Conservation (phyloP, 2,888 invertebrate species). For the Elgonia sp. region DNA sequence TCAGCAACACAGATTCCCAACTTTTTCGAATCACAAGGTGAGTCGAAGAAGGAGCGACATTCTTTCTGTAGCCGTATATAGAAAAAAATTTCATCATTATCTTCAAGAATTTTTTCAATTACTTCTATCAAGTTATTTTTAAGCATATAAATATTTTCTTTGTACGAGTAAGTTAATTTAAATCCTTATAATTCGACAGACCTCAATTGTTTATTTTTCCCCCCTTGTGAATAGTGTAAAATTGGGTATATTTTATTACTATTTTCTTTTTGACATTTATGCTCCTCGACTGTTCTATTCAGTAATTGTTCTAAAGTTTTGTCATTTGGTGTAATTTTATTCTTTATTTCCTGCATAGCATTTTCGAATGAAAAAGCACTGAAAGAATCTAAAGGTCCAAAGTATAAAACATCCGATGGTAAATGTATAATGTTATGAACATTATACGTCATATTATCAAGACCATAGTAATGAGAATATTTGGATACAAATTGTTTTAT, state of each 20-base stretch:
- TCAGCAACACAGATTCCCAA: constrained; percentile 8
- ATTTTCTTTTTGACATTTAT: constrained; percentile 22
- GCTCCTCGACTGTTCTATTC: constrained; percentile 10
- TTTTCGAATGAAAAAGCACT: constrained; percentile 10
- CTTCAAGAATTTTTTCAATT: neutral
- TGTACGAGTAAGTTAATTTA: neutral
- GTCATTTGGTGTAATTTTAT: constrained; percentile 33
- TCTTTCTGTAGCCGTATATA: neutral
- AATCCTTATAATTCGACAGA: neutral
- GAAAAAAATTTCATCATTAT: neutral
- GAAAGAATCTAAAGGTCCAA: constrained; percentile 29
- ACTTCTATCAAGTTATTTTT: neutral
- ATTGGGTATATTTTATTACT: neutral
- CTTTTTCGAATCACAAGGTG: constrained; percentile 5
- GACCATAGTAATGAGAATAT: constrained; percentile 71
- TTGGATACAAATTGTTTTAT: constrained; percentile 57
- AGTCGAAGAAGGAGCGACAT: neutral
- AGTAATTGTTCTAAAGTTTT: constrained; percentile 17
- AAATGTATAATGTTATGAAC: constrained; percentile 79
- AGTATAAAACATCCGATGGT: constrained; percentile 31
- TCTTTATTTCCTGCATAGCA: constrained; percentile 24
- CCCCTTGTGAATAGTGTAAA: neutral
- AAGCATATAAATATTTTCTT: neutral
- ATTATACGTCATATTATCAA: constrained; percentile 77
- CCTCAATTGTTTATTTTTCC: neutral